Conservation (phyloP, 2,797 vertebrate species). For the Caiman crocodilus region DNA sequence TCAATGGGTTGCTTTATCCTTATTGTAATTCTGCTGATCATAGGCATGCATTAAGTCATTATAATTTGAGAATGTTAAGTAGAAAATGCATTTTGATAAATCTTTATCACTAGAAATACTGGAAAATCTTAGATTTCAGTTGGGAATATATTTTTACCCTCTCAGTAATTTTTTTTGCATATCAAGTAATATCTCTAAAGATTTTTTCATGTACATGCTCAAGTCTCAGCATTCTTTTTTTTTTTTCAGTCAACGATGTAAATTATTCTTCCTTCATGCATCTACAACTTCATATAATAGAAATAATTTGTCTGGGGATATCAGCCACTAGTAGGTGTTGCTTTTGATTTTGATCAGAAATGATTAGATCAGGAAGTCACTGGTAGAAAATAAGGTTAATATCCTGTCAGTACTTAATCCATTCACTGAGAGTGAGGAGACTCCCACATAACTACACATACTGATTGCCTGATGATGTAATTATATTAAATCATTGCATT, state of each 20-base stretch:
- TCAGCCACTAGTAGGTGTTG: neutral
- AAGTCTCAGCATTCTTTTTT: neutral
- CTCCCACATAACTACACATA: conserved; percentile 56
- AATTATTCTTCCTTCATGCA: neutral
- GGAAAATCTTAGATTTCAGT: neutral
- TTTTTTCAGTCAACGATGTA: neutral
- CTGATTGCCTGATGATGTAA: conserved; percentile 57
- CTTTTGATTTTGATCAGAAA: conserved; percentile 42
- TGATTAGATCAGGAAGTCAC: conserved; percentile 15
- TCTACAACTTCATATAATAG: neutral
- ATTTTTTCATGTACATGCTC: neutral
- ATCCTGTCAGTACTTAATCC: conserved; percentile 31
- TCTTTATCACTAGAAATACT: neutral
- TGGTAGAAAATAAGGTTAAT: conserved; percentile 50
- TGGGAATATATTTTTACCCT: neutral
- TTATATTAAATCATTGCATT: conserved; percentile 67
- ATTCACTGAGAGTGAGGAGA: conserved; percentile 32
- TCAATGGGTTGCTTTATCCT: neutral
- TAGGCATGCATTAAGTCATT: neutral
- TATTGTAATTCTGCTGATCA: neutral
- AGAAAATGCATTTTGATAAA: neutral
- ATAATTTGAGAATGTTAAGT: neutral
- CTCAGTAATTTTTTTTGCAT: neutral
- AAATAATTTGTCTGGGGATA: conserved; percentile 22
- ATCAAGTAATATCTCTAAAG: accelerated